Percentiles rank a stretch among this genome's conserved stretches.
Conservation (phyloP, 1,140 invertebrate genomes). For the Brachionus sp. region DNA sequence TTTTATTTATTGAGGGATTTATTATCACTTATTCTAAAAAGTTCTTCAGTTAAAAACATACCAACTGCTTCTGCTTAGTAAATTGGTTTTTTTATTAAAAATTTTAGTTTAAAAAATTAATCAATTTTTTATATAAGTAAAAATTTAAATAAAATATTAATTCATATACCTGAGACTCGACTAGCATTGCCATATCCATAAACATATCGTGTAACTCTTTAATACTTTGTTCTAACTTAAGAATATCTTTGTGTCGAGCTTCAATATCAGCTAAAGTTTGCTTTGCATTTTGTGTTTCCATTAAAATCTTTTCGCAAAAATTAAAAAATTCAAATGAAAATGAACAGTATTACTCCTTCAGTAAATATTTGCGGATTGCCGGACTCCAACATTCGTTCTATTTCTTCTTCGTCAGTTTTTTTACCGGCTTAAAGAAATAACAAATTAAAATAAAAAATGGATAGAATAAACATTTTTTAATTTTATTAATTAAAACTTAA, state of each 20-base stretch:
- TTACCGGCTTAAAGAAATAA: conserved; percentile 69
- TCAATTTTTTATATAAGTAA: background rate
- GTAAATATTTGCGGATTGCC: conserved; percentile 95
- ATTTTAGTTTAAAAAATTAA: no score
- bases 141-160: background rate
- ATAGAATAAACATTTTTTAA: no score
- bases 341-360: conserved; percentile 74
- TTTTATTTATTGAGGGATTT: no score
- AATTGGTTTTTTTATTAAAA: no score
- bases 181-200: conserved; percentile 72
- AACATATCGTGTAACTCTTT: conserved; percentile 98
- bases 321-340: background rate
- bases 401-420: conserved; percentile 90
- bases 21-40: no score
- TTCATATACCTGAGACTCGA: conserved; percentile 63
- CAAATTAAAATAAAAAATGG: no score
- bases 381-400: conserved; percentile 96
- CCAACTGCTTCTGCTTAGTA: no score
- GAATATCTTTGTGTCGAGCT: conserved; percentile 93
- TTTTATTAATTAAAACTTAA: background rate
- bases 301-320: conserved; percentile 84
- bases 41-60: no score
- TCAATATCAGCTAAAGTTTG: conserved; percentile 96
- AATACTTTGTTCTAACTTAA: conserved; percentile 96
- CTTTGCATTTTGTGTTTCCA: conserved; percentile 97